These are phyloP conservation scores for Pterocles burchelli DNA, from an alignment of 2,113 vertebrate genomes.

Conservation along the genomic window DNA sequence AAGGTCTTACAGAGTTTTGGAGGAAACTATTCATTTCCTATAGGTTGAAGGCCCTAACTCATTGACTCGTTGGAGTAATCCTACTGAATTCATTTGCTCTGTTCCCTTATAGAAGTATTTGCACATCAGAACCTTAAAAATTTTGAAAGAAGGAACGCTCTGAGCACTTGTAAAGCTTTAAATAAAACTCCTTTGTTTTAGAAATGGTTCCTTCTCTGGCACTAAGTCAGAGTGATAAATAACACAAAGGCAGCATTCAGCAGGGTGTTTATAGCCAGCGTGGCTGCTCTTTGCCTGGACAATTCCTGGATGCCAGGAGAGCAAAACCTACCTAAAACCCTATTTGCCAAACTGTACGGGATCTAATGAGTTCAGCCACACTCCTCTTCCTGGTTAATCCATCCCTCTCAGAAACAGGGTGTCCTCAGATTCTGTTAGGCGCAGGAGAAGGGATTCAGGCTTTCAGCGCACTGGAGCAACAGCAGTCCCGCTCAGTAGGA, in stretches of 20 bases:
- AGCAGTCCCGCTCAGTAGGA: background rate
- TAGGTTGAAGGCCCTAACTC: background rate
- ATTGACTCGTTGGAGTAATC: background rate
- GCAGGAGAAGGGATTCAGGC: background rate
- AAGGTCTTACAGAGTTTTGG: background rate
- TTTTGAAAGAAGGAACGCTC: background rate
- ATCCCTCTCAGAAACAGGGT: background rate
- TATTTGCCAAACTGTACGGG: background rate
- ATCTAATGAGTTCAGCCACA: background rate
- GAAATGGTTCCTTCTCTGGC: background rate
- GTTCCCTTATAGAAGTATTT: background rate
- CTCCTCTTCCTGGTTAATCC: background rate
- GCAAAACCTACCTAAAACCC: background rate
- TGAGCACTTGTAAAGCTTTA: background rate
- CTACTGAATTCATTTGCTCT: background rate
- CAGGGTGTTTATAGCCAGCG: background rate
- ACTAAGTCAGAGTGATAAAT: background rate
- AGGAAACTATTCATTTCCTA: background rate
- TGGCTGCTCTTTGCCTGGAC: background rate
- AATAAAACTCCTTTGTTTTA: background rate
- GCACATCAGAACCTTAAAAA: background rate
- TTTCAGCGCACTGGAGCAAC: rapidly evolving
- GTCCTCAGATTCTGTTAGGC: background rate
- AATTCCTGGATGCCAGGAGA: background rate
- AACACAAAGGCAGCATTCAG: background rate